These are phyloP conservation scores for Sturmia bella DNA, from an alignment of 2,888 invertebrate genomes.

Conservation along the genomic window DNA sequence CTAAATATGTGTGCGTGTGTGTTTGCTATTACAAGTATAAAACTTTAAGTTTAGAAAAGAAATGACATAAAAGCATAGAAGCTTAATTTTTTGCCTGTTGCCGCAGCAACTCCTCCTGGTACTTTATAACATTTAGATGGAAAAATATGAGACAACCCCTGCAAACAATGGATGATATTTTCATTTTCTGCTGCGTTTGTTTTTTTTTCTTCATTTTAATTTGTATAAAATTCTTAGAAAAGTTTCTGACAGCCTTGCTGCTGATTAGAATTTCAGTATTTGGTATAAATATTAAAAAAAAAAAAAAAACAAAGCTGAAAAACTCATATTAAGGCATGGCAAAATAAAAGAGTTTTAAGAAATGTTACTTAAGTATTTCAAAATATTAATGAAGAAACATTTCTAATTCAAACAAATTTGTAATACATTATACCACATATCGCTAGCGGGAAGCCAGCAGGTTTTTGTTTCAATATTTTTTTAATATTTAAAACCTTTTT, in stretches of 20 bases:
- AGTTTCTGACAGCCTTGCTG: conserved; percentile 32
- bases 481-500: not conserved
- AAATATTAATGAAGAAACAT: too few relatives aligned
- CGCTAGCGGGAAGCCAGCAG: too few relatives aligned
- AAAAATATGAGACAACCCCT: not conserved
- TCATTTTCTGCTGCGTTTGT: too few relatives aligned
- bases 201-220: not conserved
- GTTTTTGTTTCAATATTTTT: too few relatives aligned
- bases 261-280: conserved; percentile 15
- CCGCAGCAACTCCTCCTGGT: conserved; percentile 13
- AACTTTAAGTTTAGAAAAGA: conserved; percentile 58
- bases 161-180: not conserved
- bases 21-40: conserved; percentile 10
- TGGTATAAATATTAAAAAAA: not conserved
- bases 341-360: not conserved
- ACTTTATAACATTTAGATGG: conserved; percentile 17
- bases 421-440: too few relatives aligned
- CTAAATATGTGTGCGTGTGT: not conserved
- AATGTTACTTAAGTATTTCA: not conserved
- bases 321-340: not conserved
- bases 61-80: conserved; percentile 60
- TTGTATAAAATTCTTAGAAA: conserved; percentile 16
- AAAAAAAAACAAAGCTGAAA: not conserved
- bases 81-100: conserved; percentile 8
- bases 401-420: too few relatives aligned